Percentiles rank a stretch among this genome's conserved stretches.
These are phyloP conservation scores for Caenorhabditis angaria DNA, from an alignment of 2,888 invertebrate genomes.

Conservation along the genomic window DNA sequence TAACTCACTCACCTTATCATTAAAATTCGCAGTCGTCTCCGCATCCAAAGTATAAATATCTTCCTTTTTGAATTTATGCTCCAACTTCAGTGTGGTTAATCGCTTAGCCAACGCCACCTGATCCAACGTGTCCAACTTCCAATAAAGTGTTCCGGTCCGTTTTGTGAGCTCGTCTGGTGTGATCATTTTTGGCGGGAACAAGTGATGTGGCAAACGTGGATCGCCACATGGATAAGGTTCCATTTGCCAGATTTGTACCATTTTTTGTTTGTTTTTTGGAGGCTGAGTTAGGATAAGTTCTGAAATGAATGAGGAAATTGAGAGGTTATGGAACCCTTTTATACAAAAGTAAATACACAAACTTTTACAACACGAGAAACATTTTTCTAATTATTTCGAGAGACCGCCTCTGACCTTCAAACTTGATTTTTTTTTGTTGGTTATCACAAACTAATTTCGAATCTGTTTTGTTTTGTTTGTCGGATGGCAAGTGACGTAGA, in stretches of 20 bases:
- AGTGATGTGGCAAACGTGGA: conserved; percentile 85
- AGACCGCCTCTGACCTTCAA: conserved; percentile 4
- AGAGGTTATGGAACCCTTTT: background rate
- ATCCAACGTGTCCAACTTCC: conserved; percentile 75
- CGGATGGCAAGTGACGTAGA: background rate
- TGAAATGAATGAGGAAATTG: no score
- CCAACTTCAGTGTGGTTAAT: conserved; percentile 66
- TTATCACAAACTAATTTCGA: background rate
- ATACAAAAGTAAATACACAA: background rate
- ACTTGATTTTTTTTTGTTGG: background rate
- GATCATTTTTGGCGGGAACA: conserved; percentile 81
- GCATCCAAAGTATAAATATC: conserved; percentile 70
- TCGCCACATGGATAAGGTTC: conserved; percentile 79
- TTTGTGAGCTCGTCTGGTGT: conserved; percentile 79
- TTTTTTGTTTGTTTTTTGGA: background rate
- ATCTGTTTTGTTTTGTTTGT: background rate
- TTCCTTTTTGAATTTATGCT: conserved; percentile 66
- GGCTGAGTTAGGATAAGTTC: no score
- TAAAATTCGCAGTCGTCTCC: conserved; percentile 65
- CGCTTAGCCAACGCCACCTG: conserved; percentile 63
- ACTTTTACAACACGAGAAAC: background rate
- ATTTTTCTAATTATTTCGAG: background rate
- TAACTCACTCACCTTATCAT: conserved; percentile 58
- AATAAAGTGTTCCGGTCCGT: conserved; percentile 87
- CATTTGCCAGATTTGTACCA: conserved; percentile 86